These are phyloP conservation scores for Tachysurus vachellii DNA, from an alignment of 2,113 vertebrate genomes.

Conservation along the genomic window DNA sequence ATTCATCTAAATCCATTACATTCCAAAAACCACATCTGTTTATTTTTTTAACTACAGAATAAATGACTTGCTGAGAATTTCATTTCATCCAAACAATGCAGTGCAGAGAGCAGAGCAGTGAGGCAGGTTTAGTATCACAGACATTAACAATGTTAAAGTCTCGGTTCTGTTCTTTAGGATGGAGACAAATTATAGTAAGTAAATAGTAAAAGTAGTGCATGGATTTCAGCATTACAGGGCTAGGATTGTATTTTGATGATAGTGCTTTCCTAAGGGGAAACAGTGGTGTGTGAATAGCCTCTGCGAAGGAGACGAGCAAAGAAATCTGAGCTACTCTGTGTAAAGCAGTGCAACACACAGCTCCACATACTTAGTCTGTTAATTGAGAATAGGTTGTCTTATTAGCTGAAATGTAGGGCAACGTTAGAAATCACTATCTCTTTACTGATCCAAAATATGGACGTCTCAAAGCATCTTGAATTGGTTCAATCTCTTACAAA, in stretches of 20 bases:
- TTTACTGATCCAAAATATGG: conserved; percentile 7
- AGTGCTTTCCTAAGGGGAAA: conserved; percentile 61
- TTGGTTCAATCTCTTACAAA: background rate
- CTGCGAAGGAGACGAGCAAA: conserved; percentile 59
- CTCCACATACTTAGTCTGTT: conserved; percentile 43
- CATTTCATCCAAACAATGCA: conserved; percentile 18
- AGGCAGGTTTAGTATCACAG: conserved; percentile 47
- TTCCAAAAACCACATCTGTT: background rate
- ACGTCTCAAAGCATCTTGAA: background rate
- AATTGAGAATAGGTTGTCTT: conserved; percentile 50
- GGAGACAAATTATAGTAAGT: conserved; percentile 9
- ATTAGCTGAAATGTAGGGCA: conserved; percentile 34
- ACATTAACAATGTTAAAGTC: conserved; percentile 65
- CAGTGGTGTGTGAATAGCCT: conserved; percentile 57
- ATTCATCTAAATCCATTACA: background rate
- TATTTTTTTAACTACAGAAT: background rate
- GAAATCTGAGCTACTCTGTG: conserved; percentile 62
- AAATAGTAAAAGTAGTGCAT: conserved; percentile 38
- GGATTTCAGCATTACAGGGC: conserved; percentile 52
- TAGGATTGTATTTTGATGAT: conserved; percentile 66
- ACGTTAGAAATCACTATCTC: conserved; percentile 22
- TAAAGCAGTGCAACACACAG: conserved; percentile 19
- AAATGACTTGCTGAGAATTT: background rate
- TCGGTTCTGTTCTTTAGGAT: conserved; percentile 37
- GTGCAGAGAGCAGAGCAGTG: conserved; percentile 45